phyloP scores from a whole-genome alignment of 2,113 vertebrate species.

The Prinia subflava region DNA sequence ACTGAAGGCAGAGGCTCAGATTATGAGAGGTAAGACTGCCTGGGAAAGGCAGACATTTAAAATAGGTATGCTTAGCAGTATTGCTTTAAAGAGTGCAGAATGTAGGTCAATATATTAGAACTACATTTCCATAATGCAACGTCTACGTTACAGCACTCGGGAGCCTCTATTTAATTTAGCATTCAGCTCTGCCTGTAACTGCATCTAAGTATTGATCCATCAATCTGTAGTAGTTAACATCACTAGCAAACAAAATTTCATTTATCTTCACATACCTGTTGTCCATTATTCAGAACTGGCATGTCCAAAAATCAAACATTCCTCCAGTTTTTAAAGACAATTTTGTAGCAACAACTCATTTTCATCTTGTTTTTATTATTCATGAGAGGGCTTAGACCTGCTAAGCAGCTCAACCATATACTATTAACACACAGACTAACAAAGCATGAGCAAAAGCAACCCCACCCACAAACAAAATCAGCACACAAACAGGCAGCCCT shows the following conservation, averaged over 20 bases:
- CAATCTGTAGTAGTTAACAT: not conserved
- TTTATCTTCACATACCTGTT: not conserved
- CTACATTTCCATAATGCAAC: not conserved
- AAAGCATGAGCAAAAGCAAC: not conserved
- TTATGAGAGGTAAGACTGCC: not conserved
- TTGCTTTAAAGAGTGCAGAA: not conserved
- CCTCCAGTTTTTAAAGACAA: not conserved
- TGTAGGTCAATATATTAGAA: not conserved
- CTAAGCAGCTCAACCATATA: not conserved
- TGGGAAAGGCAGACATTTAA: not conserved
- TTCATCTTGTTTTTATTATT: not conserved
- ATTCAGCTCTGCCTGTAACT: conserved; percentile 48
- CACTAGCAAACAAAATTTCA: not conserved
- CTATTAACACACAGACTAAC: not conserved
- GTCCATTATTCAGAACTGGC: not conserved
- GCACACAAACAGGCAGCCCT: not conserved
- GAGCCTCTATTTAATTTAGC: conserved; percentile 43
- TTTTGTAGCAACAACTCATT: not conserved
- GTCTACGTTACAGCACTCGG: not conserved
- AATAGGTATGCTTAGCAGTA: not conserved
- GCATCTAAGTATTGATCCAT: conserved; percentile 53
- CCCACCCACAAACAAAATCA: not conserved
- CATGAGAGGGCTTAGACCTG: not conserved
- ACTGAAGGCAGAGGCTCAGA: not conserved
- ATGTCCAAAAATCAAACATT: not conserved